Evolutionary conservation across 2,113 vertebrate genomes (phyloP).

Genomic region (Trochalopteron elliotii): DNA sequence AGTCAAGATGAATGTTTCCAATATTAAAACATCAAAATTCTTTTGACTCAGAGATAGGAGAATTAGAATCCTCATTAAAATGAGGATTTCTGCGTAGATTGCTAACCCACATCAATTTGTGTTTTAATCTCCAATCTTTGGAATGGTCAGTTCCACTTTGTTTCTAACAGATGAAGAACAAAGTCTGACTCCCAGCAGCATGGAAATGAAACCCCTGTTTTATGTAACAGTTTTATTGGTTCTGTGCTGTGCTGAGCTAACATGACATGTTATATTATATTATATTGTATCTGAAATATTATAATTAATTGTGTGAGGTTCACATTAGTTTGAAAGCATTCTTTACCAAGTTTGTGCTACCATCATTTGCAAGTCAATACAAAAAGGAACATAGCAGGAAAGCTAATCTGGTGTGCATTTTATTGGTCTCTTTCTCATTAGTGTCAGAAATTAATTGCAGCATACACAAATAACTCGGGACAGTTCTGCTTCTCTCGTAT

Average conservation of each 20-base stretch:
- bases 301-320: background rate
- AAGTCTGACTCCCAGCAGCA: background rate
- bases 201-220: slow-evolving; percentile 4
- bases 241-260: background rate
- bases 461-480: background rate
- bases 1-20: background rate
- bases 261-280: background rate
- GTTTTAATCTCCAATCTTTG: background rate
- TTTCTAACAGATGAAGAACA: background rate
- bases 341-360: background rate
- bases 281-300: background rate
- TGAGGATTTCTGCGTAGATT: background rate
- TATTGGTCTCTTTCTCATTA: background rate
- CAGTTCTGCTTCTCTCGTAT: background rate
- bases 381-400: background rate
- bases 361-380: slow-evolving; percentile 6
- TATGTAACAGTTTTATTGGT: background rate
- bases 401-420: background rate
- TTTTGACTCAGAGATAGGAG: background rate
- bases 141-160: background rate
- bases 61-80: background rate
- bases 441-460: slow-evolving; percentile 6
- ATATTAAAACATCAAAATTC: background rate
- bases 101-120: background rate
- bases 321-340: background rate